Conservation (phyloP, 1,140 invertebrate genomes). For the Limonius californicus region DNA sequence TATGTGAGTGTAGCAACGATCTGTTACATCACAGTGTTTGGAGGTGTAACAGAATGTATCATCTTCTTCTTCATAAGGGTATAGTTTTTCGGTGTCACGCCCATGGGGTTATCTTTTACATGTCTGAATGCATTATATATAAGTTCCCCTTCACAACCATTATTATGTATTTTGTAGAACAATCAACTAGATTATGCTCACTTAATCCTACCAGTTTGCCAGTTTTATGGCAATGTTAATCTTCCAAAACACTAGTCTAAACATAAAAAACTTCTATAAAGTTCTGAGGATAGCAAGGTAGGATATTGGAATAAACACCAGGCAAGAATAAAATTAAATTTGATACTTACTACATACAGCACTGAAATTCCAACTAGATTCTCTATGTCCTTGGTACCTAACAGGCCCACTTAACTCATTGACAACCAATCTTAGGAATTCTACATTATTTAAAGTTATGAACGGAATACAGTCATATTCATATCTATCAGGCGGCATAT, state of each 20-base stretch:
- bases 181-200: slow-evolving; percentile 97
- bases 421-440: slow-evolving; percentile 71
- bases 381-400: slow-evolving; percentile 93
- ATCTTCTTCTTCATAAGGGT: slow-evolving; percentile 78
- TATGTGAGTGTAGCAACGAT: slow-evolving; percentile 81
- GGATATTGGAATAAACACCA: too few relatives aligned
- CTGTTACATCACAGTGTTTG: slow-evolving; percentile 70
- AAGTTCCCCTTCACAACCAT: slow-evolving; percentile 93
- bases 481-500: slow-evolving; percentile 16
- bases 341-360: slow-evolving; percentile 65
- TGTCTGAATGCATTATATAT: slow-evolving; percentile 94
- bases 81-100: slow-evolving; percentile 87
- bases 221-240: slow-evolving; percentile 85
- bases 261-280: too few relatives aligned
- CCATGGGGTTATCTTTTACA: slow-evolving; percentile 82
- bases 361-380: slow-evolving; percentile 94
- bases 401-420: slow-evolving; percentile 81
- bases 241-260: slow-evolving; percentile 93
- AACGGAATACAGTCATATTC: slow-evolving; percentile 58
- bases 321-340: slow-evolving; percentile 19
- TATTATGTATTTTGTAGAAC: slow-evolving; percentile 83
- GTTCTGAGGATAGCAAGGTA: too few relatives aligned
- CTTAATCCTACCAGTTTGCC: slow-evolving; percentile 85
- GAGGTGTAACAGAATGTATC: slow-evolving; percentile 58
- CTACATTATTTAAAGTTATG: slow-evolving; percentile 63